These are phyloP conservation scores for Acleris emargana DNA, from an alignment of 2,888 invertebrate species.

Conservation along the genomic window DNA sequence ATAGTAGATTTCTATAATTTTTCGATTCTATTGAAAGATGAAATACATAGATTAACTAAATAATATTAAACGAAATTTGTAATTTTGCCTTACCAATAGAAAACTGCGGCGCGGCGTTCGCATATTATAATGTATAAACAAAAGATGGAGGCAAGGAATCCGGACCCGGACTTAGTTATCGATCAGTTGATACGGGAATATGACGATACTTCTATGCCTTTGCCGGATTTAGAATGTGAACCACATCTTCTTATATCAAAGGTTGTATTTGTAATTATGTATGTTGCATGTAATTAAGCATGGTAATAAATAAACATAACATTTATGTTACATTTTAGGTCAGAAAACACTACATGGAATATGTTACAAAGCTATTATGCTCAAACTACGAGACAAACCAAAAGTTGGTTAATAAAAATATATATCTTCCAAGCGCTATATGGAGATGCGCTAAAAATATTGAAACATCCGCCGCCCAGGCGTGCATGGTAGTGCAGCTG, in stretches of 20 bases:
- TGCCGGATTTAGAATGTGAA: constrained; percentile 68
- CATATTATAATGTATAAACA: constrained; percentile 20
- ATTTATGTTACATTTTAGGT: constrained; percentile 57
- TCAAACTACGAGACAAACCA: constrained; percentile 73
- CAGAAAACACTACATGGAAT: constrained; percentile 77
- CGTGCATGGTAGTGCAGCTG: constrained; percentile 73
- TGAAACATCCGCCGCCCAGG: constrained; percentile 71
- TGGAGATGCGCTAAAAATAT: constrained; percentile 76
- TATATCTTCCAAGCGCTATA: constrained; percentile 75
- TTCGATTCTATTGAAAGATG: too few relatives aligned
- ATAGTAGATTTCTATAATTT: too few relatives aligned
- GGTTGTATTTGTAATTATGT: constrained; percentile 48
- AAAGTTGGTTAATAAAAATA: constrained; percentile 66
- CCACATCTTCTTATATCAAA: constrained; percentile 76
- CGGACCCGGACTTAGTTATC: constrained; percentile 52
- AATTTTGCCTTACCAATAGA: too few relatives aligned
- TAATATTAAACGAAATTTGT: too few relatives aligned
- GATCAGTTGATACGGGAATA: constrained; percentile 62
- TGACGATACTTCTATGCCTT: constrained; percentile 62
- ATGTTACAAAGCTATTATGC: constrained; percentile 68
- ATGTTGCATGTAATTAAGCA: not conserved
- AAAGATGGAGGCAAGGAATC: constrained; percentile 38
- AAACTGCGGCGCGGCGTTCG: not conserved
- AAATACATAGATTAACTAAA: not conserved
- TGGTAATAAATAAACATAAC: constrained; percentile 12